These are phyloP conservation scores for Polymixis lichenea DNA, from an alignment of 2,888 invertebrate genomes.

Conservation along the genomic window DNA sequence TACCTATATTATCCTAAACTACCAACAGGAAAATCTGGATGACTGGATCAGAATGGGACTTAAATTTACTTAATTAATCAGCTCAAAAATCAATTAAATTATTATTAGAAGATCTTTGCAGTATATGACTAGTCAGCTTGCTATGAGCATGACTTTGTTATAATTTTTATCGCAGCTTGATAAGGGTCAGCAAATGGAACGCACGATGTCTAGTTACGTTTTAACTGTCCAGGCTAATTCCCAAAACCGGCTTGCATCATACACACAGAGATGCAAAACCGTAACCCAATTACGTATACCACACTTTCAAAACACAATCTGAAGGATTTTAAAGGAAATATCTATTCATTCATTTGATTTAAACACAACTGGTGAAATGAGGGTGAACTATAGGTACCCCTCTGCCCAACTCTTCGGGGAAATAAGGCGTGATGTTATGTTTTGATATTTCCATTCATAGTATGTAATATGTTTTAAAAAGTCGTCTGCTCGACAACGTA, in stretches of 20 bases:
- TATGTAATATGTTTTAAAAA: too few species aligned
- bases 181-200: not conserved
- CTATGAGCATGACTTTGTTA: not conserved
- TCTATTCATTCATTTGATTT: too few species aligned
- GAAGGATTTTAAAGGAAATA: too few species aligned
- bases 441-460: too few species aligned
- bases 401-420: too few species aligned
- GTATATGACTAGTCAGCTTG: not conserved
- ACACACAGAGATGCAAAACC: too few species aligned
- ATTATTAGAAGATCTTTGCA: not conserved
- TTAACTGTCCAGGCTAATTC: not conserved
- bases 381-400: too few species aligned
- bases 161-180: not conserved
- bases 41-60: not conserved
- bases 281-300: too few species aligned
- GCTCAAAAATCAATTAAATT: not conserved
- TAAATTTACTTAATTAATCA: not conserved
- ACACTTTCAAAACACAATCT: too few species aligned
- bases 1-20: not conserved
- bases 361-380: too few species aligned
- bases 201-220: not conserved
- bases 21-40: not conserved
- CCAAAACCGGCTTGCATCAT: not conserved
- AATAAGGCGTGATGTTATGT: too few species aligned
- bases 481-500: too few species aligned